Evolutionary conservation across 2,797 vertebrate genomes (phyloP).

Genomic region (Corythornis leucogaster): DNA sequence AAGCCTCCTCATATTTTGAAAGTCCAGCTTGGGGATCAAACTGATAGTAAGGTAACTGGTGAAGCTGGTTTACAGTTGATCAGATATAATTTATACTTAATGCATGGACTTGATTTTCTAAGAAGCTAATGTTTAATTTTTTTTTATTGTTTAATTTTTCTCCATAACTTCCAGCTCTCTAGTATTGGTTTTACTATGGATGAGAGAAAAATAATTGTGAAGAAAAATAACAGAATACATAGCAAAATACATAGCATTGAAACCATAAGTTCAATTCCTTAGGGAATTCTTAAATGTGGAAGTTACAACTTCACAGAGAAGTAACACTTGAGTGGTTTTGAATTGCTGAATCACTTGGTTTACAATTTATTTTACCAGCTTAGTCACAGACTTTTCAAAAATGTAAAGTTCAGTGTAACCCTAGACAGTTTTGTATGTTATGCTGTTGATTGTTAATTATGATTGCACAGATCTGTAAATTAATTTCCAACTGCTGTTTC

Average conservation of each 20-base stretch:
- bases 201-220: background rate
- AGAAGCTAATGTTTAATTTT: background rate
- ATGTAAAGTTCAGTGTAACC: background rate
- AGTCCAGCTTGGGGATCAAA: slow-evolving; percentile 97
- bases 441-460: background rate
- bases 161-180: background rate
- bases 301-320: background rate
- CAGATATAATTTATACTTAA: background rate
- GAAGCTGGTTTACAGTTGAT: background rate
- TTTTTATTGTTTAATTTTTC: background rate
- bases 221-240: background rate
- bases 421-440: background rate
- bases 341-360: background rate
- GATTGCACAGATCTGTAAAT: background rate
- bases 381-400: background rate
- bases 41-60: slow-evolving; percentile 93
- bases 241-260: background rate
- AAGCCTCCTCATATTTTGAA: slow-evolving; percentile 91
- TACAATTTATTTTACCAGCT: background rate
- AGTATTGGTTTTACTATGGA: background rate
- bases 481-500: background rate
- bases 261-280: background rate
- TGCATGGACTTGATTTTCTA: background rate
- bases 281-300: background rate
- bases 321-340: background rate